Base-by-base conservation (phyloP, 2,113 vertebrate species). In the Cavia aperea region DNA sequence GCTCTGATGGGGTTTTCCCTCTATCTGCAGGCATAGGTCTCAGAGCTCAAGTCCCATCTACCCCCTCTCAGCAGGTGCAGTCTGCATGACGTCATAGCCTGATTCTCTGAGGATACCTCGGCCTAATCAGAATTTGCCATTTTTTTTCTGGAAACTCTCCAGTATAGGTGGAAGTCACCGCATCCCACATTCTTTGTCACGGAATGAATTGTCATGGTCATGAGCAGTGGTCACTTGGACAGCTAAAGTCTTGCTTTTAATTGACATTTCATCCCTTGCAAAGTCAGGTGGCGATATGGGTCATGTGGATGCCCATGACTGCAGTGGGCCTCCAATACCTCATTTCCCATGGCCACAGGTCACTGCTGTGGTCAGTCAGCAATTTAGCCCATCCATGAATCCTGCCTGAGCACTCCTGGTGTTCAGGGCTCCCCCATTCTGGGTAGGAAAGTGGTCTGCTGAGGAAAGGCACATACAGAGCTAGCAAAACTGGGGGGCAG, bases 381-480 rank as follows among this genome's bases (percentile, higher is more conserved):
- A 9, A 8, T 14, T 21, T n/a, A 29, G n/a, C 31, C 7, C 77
- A 31, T 31, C 49, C 58, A 2, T 0, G 16, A 56, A 19, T 81
- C 46, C 56, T 33, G 16, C 19, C 60, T 19, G 18, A 16, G 33
- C 33, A 15, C 2, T 43, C 18, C 16, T 15, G 8, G 31, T 14
- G 4, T 19, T 66, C 49, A 26, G 15, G 14, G 33, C 10, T 66
- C 46, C 10, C 10, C 43, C 33, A 49, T 7, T 70, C 33, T 31
- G 26, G 51, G 21, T 29, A 63, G 66, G n/a, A 77, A 77, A 63
- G 29, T 23, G 43, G 43, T 3, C 39, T 56, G 21, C 18, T 39
- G 79, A 49, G 70, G 24, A 12, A 11, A 15, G 33, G 26, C 4
- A 4, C 13, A 0, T 4, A 9, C 11, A n/a, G 24, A 13, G 21